Percentiles rank a stretch among this genome's conserved stretches.
Conservation (phyloP, 2,888 invertebrate species). For the Tachina lurida region DNA sequence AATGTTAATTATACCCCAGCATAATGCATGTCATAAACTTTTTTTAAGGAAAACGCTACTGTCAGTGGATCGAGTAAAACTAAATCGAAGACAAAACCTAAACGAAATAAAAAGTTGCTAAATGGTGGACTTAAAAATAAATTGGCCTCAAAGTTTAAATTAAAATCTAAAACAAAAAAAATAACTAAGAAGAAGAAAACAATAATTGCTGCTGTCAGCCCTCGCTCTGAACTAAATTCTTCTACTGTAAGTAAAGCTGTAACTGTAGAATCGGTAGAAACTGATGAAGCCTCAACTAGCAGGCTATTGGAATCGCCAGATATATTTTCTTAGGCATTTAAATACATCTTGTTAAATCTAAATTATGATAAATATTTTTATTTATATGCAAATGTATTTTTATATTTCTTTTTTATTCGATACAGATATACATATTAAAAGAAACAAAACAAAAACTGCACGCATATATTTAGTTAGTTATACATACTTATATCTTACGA, state of each 20-base stretch:
- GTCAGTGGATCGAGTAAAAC: slow-evolving; percentile 37
- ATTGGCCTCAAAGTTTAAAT: slow-evolving; percentile 43
- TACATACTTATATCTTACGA: neutral
- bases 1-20: no score
- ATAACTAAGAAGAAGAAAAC: slow-evolving; percentile 38
- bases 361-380: slow-evolving; percentile 41
- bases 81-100: slow-evolving; percentile 61
- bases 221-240: neutral
- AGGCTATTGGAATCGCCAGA: slow-evolving; percentile 48
- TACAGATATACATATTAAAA: slow-evolving; percentile 7
- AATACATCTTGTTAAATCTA: slow-evolving; percentile 30
- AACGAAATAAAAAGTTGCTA: slow-evolving; percentile 67
- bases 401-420: slow-evolving; percentile 42
- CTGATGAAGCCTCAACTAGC: slow-evolving; percentile 29
- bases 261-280: neutral
- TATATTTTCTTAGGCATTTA: slow-evolving; percentile 56
- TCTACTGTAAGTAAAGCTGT: slow-evolving; percentile 1
- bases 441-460: slow-evolving; percentile 24
- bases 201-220: neutral
- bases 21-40: neutral
- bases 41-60: slow-evolving; percentile 60
- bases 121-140: slow-evolving; percentile 54
- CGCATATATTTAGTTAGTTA: slow-evolving; percentile 21
- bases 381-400: slow-evolving; percentile 43
- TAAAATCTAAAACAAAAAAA: slow-evolving; percentile 42